Base-by-base conservation (phyloP, 2,797 vertebrate genomes). In the Prunella strophiata region DNA sequence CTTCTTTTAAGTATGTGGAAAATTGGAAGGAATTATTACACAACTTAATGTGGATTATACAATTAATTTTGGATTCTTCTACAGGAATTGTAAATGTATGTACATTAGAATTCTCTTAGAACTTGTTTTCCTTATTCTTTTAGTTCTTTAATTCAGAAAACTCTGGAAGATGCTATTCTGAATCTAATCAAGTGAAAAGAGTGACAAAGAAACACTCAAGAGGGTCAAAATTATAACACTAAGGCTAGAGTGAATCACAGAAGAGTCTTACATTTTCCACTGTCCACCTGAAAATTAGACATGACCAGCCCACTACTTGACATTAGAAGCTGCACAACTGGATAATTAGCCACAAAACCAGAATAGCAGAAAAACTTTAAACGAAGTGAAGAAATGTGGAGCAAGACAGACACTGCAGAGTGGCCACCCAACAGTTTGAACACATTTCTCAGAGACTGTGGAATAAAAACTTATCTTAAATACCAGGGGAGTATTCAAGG, bases 371-470 rank as follows among this genome's bases (percentile, higher is more conserved):
- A 5, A 70, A 68, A 29, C 42, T 62, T 76, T 18, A 66, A 76
- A 36, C 14, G 73, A 62, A 34, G 5, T 59, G 27, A 63, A 70
- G 48, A 71, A 78, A 62, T 0, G 6, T 1, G 3, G 23, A 67
- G 13, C 67, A 27, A 63, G 27, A 57, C 16, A 7, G 19, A 61
- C 20, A 5, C 22, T 20, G 6, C 5, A 36, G 36, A n/a, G 9
- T 36, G 36, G 11, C 3, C 42, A 16, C 8, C 22, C 11, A 40
- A 13, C 1, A 4, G 20, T 54, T 10, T n/a, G 22, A 74, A 63
- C 20, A 30, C 1, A 1, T 68, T 48, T 27, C 29, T 78, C 22
- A 30, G 11, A 65, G 50, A 34, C 0, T 22, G 12, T 2, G 6
- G 34, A 10, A 5, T 9, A 1, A 42, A 48, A 17, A 13, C 34